Evolutionary conservation across 2,888 invertebrate genomes (phyloP), one percentile per base, ranked within the genome.

Genomic region (Mesorhabditis sp.): DNA sequence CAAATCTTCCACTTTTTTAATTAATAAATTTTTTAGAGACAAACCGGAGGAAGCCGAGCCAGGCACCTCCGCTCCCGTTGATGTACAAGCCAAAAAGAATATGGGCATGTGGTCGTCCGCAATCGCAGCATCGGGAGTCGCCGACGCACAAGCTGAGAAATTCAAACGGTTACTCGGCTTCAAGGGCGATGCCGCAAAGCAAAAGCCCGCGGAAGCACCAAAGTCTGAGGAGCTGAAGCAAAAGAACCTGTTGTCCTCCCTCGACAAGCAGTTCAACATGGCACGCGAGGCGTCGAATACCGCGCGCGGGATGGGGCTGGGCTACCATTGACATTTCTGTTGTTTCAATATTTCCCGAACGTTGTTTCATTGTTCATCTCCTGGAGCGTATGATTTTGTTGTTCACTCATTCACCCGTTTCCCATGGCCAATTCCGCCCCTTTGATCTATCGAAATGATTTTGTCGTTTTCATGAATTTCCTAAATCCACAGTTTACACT

Each of bases 91-190:
- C 7, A n/a, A 10, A 10, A 50, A 50, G n/a, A 50, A 50, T 50
- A 50, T 50, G 58, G 58, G 72, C 45, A 50, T 74, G 58, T 79
- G 79, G 79, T 74, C 77, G 13, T 76, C 75, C 41, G 76, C 76
- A 41, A 79, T 79, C 58, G 74, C 77, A 44, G 79, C 79, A 0
- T 70, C 75, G 28, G 79, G 77, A 7, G 79, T 76, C 7, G 76
- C 67, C 15, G 68, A 71, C 4, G 67, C 70, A 7, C 75, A 79
- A 67, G 74, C 74, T 4, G 76, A 72, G 64, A 79, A 79, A 65
- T 79, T 79, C 68, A 72, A 75, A 66, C 67, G 76, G 63, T 67
- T 69, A 42, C 58, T 69, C 65, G 69, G 69, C 6, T 64, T 69
- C 61, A 69, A 69, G 61, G 58, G 58, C n/a, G 58, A 10, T n/a